phyloP scores from a whole-genome alignment of 23 tunicate genomes.

The Botrylloides violaceus region DNA sequence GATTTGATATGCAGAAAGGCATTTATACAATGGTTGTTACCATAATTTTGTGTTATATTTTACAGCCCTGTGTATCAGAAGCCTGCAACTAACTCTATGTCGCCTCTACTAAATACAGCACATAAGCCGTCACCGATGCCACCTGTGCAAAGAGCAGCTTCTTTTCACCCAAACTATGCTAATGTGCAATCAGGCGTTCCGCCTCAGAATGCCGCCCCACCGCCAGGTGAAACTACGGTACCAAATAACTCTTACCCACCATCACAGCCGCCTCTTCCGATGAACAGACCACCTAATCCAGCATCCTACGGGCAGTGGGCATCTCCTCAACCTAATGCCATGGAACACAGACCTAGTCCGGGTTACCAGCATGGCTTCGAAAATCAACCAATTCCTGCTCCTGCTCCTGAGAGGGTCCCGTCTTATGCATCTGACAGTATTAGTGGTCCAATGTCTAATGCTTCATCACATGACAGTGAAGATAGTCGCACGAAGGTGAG shows the following conservation, averaged over 20 bases:
- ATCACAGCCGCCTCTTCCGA: background rate
- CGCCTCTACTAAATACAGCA: background rate
- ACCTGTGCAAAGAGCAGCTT: conserved; percentile 16
- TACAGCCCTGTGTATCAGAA: conserved; percentile 11
- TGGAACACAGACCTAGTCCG: background rate
- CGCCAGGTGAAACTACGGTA: conserved; percentile 12
- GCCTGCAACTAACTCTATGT: background rate
- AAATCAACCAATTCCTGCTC: background rate
- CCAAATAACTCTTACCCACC: conserved; percentile 4
- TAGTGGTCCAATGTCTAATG: background rate
- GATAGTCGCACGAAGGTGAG: background rate
- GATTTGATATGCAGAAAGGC: too few species aligned
- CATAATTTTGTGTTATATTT: background rate
- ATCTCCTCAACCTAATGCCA: background rate
- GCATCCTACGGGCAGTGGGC: conserved; percentile 17
- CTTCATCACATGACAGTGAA: background rate
- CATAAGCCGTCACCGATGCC: conserved; percentile 23
- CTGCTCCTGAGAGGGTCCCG: background rate
- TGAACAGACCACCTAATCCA: background rate
- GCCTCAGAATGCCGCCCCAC: background rate
- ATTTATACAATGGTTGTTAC: too few species aligned
- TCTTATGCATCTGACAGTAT: background rate
- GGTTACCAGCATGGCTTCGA: background rate
- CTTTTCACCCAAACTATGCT: conserved; percentile 20
- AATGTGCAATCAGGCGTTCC: conserved; percentile 21